Base-by-base conservation (phyloP, 2,797 vertebrate species). In the Diceros bicornis region DNA sequence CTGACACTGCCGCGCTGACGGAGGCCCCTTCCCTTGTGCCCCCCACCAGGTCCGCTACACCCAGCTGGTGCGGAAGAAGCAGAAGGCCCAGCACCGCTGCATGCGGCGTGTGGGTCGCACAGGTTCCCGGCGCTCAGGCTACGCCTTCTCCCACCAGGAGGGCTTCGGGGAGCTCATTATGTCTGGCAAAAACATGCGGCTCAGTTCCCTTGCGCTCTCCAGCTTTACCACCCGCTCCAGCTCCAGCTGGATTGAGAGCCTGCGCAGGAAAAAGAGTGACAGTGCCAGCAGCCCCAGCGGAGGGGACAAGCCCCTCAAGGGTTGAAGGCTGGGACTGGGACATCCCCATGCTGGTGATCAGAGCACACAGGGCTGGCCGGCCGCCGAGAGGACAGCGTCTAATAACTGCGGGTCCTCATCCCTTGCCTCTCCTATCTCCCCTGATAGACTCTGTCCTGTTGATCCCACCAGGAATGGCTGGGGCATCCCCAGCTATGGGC, bases 141-240 rank as follows among this genome's bases (percentile, higher is more conserved):
- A 99, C 0, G 99, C 99, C 92, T 99, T 99, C 93, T 99, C 99
- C 4, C 99, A 99, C 98, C 99, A 99, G 98, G 99, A 99, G 93
- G 99, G 99, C 44, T 99, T 99, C 0, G 99, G 99, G 59, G 99
- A 99, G 97, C 99, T 99, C 96, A 99, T 99, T 97, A 99, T 99
- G 97, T 99, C 99, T 0, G 99, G 99, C 86, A 99, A 99, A 98
- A 99, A 99, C 98, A 99, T 99, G 99, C 98, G 99, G 4, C 99
- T 99, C 59, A 99, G 99, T 71, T 99, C 99, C 20, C 86, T 99
- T 94, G 99, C 99, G 0, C 98, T 99, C 32, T 99, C 99, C 96
- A 98, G 98, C 89, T 99, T 99, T 6, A 96, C 99, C 55, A 96
- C 99, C 2, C 99, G 99, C 61, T 99, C 99, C 98, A 99, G 99